Evolutionary conservation across 1,140 invertebrate genomes (phyloP).

Genomic region (Diorhabda carinulata): DNA sequence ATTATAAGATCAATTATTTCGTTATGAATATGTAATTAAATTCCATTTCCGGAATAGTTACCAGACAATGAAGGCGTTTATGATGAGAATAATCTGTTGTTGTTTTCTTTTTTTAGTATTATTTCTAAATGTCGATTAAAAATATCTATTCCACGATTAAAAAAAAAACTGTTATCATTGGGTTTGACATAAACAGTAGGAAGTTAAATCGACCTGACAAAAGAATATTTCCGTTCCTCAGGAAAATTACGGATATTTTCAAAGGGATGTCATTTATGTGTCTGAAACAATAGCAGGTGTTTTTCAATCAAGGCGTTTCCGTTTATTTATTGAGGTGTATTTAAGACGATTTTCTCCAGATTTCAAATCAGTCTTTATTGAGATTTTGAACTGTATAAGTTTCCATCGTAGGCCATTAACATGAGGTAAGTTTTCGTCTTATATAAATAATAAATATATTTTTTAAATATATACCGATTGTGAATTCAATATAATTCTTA

Average conservation of each 20-base stretch:
- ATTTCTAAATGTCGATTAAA: too few relatives aligned
- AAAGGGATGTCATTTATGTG: not conserved
- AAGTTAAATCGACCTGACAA: conserved; percentile 2
- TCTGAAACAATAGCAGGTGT: not conserved
- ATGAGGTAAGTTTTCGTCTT: not conserved
- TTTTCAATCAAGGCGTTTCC: not conserved
- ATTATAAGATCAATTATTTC: too few relatives aligned
- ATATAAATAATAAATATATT: not conserved
- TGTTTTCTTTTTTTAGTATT: too few relatives aligned
- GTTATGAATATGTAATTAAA: too few relatives aligned
- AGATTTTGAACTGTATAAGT: not conserved
- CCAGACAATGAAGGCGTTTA: too few relatives aligned
- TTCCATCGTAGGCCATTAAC: not conserved
- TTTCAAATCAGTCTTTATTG: not conserved
- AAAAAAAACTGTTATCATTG: not conserved
- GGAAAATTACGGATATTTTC: not conserved
- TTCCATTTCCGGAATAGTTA: too few relatives aligned
- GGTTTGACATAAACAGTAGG: not conserved
- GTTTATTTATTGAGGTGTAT: not conserved
- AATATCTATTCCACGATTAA: too few relatives aligned
- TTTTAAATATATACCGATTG: not conserved
- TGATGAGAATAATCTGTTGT: too few relatives aligned
- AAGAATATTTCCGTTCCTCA: not conserved
- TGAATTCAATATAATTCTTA: too few relatives aligned
- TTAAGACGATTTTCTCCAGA: not conserved